Conservation (phyloP, 1,140 invertebrate species). For the Zaprionus lachaisei region DNA sequence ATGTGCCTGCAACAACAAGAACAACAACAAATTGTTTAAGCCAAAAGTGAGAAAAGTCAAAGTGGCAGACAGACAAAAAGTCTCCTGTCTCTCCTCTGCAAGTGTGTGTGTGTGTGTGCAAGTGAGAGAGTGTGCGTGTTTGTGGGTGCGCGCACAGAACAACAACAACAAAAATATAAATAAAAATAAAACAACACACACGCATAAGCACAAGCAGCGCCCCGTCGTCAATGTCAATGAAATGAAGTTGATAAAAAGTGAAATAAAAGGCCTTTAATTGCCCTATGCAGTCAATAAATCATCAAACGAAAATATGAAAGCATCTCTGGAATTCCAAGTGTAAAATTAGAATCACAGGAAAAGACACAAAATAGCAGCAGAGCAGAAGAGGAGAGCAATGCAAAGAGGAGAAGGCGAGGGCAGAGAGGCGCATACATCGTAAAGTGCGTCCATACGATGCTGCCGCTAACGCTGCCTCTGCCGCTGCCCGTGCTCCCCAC, state of each 20-base stretch:
- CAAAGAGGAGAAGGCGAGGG: slow-evolving; percentile 36
- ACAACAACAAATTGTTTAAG: slow-evolving; percentile 17
- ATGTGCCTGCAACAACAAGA: background rate
- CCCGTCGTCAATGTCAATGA: slow-evolving; percentile 73
- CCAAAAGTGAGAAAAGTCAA: slow-evolving; percentile 33
- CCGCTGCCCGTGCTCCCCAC: slow-evolving; percentile 33
- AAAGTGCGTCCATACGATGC: slow-evolving; percentile 58
- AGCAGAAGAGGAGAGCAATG: background rate
- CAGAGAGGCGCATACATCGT: slow-evolving; percentile 61
- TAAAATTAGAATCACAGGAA: slow-evolving; percentile 77
- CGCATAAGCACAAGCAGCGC: slow-evolving; percentile 29
- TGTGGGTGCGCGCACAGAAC: slow-evolving; percentile 49
- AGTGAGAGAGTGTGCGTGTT: slow-evolving; percentile 19
- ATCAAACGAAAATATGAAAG: slow-evolving; percentile 82
- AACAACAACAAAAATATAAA: slow-evolving; percentile 74
- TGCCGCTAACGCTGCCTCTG: slow-evolving; percentile 18
- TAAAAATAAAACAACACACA: slow-evolving; percentile 48
- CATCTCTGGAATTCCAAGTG: slow-evolving; percentile 72
- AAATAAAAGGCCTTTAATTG: slow-evolving; percentile 79
- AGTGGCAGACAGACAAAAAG: slow-evolving; percentile 39
- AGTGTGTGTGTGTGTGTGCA: slow-evolving; percentile 33
- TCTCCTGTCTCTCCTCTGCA: slow-evolving; percentile 33
- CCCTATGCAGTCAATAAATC: slow-evolving; percentile 79
- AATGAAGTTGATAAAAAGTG: slow-evolving; percentile 78
- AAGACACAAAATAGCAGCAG: slow-evolving; percentile 66